Evolutionary conservation across 2,888 invertebrate species (phyloP), one percentile per base, ranked within the genome.

Genomic region (Macrophya annulata): DNA sequence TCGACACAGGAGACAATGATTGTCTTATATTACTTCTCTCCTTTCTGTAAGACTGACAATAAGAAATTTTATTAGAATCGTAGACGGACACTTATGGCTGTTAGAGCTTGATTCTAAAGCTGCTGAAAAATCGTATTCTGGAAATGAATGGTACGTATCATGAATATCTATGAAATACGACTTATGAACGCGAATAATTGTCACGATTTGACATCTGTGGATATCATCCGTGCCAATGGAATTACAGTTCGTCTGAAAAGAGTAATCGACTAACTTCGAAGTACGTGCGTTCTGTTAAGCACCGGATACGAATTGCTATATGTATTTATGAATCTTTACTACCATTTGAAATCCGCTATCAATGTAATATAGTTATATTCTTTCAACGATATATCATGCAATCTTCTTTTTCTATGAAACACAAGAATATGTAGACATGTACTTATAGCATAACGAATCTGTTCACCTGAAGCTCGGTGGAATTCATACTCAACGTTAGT

Each of bases 241-340:
- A 68, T 68, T 31, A 37, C 68, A 68, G 68, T 15, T 37, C 68
- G 37, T 68, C 6, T 68, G 68, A 37, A 68, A 37, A 37, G 68
- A 68, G 68, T 68, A 37, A 68, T 37, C 68, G 21, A 68, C 37
- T 37, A 37, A 31, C 37, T 68, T 17, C 37, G 68, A 68, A 68
- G 17, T 68, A 68, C 68, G 68, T 68, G 68, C 68, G 37, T 68
- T 68, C 37, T 68, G 25, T 68, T 37, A 68, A 17, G 68, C 68
- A 37, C 15, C 37, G 68, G 68, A 68, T 12, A 37, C 37, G 6
- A 17, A 68, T 31, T 68, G 68, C 68, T 68, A 68, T 17, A 37
- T 12, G 2, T 37, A 68, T 68, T 37, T 68, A 37, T 68, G 68
- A 68, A 17, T 68, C 15, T 62, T 17, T 6, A 68, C 12, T 68